Conservation (phyloP, 2,888 invertebrate genomes). For the Macaria notata region DNA sequence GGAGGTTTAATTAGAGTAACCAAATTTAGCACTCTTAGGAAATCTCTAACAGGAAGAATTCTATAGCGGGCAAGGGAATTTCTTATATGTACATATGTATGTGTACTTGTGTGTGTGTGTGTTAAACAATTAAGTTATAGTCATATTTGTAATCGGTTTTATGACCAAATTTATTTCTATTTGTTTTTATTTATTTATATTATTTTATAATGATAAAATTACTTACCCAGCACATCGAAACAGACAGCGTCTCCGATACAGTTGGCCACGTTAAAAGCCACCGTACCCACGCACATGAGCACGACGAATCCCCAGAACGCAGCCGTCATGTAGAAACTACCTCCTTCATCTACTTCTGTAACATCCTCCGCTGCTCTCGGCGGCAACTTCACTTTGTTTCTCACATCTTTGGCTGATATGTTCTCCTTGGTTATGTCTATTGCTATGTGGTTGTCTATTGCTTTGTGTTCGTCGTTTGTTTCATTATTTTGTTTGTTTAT, state of each 20-base stretch:
- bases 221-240: constrained; percentile 91
- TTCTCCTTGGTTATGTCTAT: constrained; percentile 19
- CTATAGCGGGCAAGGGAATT: no score
- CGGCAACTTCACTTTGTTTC: constrained; percentile 20
- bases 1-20: no score
- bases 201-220: no score
- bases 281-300: constrained; percentile 87
- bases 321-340: constrained; percentile 79
- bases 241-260: constrained; percentile 95
- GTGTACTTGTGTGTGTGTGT: no score
- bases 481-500: background rate
- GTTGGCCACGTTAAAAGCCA: constrained; percentile 92
- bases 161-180: no score
- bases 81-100: no score
- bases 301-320: constrained; percentile 89
- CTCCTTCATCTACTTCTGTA: constrained; percentile 16
- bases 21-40: no score
- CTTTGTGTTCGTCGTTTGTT: background rate
- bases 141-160: no score
- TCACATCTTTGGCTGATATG: constrained; percentile 12
- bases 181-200: no score
- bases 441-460: constrained; percentile 7
- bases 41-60: no score
- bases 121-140: no score
- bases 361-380: constrained; percentile 9